Percentiles rank a stretch among this genome's conserved stretches.
phyloP scores from a whole-genome alignment of 2,888 invertebrate species.

The Cepaea hortensis region DNA sequence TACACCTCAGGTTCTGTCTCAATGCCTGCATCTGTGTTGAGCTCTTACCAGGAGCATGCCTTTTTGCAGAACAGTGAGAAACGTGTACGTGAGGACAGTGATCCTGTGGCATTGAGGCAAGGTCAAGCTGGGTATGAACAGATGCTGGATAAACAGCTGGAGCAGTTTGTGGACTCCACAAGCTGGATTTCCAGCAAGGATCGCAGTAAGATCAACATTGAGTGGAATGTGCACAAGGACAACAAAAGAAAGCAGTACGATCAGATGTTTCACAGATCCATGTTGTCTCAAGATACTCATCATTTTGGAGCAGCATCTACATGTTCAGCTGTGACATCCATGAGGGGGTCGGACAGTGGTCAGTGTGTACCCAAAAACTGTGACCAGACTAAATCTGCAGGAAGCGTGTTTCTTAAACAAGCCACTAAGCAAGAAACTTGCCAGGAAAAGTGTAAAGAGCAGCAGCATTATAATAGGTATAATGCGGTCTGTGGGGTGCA shows the following conservation, averaged over 20 bases:
- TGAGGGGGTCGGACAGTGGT: not conserved
- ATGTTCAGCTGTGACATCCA: not conserved
- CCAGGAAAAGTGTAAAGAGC: not conserved
- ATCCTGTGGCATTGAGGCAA: not conserved
- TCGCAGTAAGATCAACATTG: slow-evolving; percentile 31
- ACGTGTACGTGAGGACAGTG: not conserved
- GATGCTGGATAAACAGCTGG: slow-evolving; percentile 23
- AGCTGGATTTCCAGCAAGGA: slow-evolving; percentile 29
- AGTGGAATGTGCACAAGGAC: slow-evolving; percentile 21
- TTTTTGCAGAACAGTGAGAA: not conserved
- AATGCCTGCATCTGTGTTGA: not conserved
- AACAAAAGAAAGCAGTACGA: slow-evolving; percentile 6
- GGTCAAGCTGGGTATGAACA: not conserved
- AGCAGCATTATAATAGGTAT: not conserved
- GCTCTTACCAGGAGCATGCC: not conserved
- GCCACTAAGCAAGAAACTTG: not conserved
- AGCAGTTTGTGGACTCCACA: slow-evolving; percentile 27
- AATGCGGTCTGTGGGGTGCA: too few species aligned
- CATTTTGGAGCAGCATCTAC: not conserved
- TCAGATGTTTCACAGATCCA: not conserved
- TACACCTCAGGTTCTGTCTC: not conserved
- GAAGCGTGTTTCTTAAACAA: not conserved
- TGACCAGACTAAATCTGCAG: not conserved
- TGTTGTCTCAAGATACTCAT: not conserved
- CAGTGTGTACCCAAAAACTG: too few species aligned